Base-by-base conservation (phyloP, 2,797 vertebrate genomes). In the Glossophaga mutica region DNA sequence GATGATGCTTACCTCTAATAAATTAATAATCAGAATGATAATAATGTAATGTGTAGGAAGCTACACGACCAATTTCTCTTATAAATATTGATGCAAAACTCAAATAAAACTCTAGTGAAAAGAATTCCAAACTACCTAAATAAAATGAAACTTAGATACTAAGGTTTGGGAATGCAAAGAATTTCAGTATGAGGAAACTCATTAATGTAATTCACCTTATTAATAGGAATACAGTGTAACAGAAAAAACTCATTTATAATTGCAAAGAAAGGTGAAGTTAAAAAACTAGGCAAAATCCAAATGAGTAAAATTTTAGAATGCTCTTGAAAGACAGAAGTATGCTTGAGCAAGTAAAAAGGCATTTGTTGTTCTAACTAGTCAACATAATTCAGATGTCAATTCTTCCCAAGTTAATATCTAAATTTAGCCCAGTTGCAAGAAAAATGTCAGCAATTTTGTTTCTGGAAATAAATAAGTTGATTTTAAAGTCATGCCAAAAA, bases 401-500 rank as follows among this genome's bases (percentile, higher is more conserved):
- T 96, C 32, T 87, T 87, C 68, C 93, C 44, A 79, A 82, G 44
- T 94, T 57, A 85, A 48, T 18, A 32, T 70, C 29, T 48, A 42
- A 73, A 74, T 84, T 87, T 89, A 89, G 87, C 4, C 14, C 39
- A 86, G 70, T 16, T 32, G 59, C 16, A 76, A 91, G 74, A 48
- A 74, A 93, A 95, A 70, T 84, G 44, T 48, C 29, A 95, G 34
- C 19, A 70, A 92, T 50, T 55, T 77, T 55, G 57, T 59, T 87
- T 79, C 32, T 89, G 32, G 42, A 87, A 18, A 34, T 91, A 87
- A 92, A 74, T n/a, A 88, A 93, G 21, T 74, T 83, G 39, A 76
- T 93, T 91, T 42, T 57, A 79, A 89, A 89, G 37, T 93, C 90
- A 84, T 32, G 16, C 57, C 24, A n/a, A 87, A 97, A 87, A 46